Percentiles rank a stretch among this genome's conserved stretches.
These are phyloP conservation scores for Pteropus rufus DNA, from an alignment of 2,797 vertebrate genomes.

Conservation along the genomic window DNA sequence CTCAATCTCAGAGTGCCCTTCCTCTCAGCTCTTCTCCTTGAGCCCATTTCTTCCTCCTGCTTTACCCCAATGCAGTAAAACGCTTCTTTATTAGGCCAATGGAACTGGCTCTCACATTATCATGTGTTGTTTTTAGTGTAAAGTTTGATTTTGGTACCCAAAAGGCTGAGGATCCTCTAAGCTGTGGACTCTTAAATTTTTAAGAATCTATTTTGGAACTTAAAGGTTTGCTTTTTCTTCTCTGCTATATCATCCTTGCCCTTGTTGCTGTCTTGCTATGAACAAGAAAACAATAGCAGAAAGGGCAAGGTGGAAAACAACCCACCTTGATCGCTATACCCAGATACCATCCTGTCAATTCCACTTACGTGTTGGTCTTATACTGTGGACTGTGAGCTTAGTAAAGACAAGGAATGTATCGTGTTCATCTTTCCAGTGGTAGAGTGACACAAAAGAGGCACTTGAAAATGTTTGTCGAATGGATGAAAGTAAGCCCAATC, in stretches of 20 bases:
- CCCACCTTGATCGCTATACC: not conserved
- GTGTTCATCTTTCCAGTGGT: not conserved
- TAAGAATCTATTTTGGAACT: not conserved
- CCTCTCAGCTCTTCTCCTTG: not conserved
- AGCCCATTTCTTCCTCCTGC: not conserved
- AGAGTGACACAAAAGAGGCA: not conserved
- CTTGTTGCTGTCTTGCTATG: not conserved
- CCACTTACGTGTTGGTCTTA: not conserved
- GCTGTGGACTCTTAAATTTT: not conserved
- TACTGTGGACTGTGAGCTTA: not conserved
- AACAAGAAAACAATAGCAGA: not conserved
- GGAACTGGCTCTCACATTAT: not conserved
- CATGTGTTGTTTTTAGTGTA: not conserved
- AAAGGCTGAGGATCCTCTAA: not conserved
- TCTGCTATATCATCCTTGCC: not conserved
- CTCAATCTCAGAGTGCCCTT: not conserved
- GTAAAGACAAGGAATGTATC: accelerated
- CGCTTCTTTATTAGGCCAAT: accelerated
- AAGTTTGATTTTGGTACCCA: not conserved
- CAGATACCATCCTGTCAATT: not conserved
- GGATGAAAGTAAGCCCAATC: not conserved
- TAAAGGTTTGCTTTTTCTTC: not conserved
- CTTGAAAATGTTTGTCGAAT: not conserved
- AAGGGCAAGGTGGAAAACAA: not conserved
- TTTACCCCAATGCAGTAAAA: accelerated